phyloP scores from a whole-genome alignment of 2,888 invertebrate species.

The Brachylomia viminalis region DNA sequence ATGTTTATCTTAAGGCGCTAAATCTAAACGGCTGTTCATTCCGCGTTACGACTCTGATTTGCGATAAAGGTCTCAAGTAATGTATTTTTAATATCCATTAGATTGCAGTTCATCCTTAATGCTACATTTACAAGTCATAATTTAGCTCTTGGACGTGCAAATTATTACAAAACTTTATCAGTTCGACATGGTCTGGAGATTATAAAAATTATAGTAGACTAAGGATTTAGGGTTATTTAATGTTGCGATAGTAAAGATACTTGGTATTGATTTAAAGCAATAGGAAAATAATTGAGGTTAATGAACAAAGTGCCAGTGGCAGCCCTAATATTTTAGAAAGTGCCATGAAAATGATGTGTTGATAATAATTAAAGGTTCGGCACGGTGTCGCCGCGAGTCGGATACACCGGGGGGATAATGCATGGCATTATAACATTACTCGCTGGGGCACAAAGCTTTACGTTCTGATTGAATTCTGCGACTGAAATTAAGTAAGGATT shows the following conservation, averaged over 20 bases:
- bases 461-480: constrained; percentile 90
- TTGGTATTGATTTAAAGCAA: constrained; percentile 34
- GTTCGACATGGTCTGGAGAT: constrained; percentile 61
- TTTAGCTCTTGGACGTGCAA: constrained; percentile 62
- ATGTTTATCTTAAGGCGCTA: constrained; percentile 85
- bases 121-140: constrained; percentile 58
- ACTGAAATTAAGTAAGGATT: constrained; percentile 91
- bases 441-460: constrained; percentile 87
- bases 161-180: constrained; percentile 66
- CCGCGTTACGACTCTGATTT: constrained; percentile 69
- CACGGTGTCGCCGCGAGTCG: constrained; percentile 83
- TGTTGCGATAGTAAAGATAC: constrained; percentile 40
- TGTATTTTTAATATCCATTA: constrained; percentile 64
- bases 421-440: constrained; percentile 89
- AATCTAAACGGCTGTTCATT: constrained; percentile 85
- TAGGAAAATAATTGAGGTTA: constrained; percentile 33
- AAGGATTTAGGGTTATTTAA: constrained; percentile 49
- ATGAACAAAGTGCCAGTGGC: constrained; percentile 64
- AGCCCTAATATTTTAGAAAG: constrained; percentile 84
- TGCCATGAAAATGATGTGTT: constrained; percentile 90
- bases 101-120: constrained; percentile 56
- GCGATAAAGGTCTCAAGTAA: constrained; percentile 62
- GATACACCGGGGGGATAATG: constrained; percentile 85
- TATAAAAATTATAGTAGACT: constrained; percentile 49
- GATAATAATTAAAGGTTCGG: constrained; percentile 90